phyloP scores from a whole-genome alignment of 1,140 invertebrate species.

The Cydia pomonella region DNA sequence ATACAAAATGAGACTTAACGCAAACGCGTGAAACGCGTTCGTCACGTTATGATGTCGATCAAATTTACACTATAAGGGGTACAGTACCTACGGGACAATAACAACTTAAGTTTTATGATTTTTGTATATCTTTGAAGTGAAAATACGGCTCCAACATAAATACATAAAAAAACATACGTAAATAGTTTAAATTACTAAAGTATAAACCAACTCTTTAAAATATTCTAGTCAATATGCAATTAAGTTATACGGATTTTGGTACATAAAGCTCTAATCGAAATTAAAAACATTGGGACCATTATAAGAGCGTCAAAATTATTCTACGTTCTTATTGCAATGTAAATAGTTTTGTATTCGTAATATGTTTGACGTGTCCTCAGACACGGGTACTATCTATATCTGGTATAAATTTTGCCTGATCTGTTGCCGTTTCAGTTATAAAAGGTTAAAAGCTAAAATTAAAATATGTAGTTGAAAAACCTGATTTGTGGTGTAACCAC shows the following conservation, averaged over 20 bases:
- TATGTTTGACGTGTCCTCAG: conserved; percentile 1
- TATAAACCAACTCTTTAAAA: conserved; percentile 27
- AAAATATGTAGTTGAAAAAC: background rate
- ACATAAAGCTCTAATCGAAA: conserved; percentile 31
- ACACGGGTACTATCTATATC: background rate
- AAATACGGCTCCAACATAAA: background rate
- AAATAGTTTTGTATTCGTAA: conserved; percentile 17
- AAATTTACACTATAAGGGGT: too few relatives aligned
- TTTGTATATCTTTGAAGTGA: background rate
- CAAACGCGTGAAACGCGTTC: too few relatives aligned
- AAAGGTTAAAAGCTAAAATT: background rate
- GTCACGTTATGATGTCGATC: too few relatives aligned
- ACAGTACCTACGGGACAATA: too few relatives aligned
- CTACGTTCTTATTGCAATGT: conserved; percentile 26
- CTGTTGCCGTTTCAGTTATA: background rate
- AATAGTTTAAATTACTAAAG: conserved; percentile 10
- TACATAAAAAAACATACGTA: conserved; percentile 2
- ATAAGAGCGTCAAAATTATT: conserved; percentile 36
- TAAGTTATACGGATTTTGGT: conserved; percentile 32
- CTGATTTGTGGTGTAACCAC: conserved; percentile 6
- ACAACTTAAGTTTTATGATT: background rate
- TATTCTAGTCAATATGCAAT: conserved; percentile 37
- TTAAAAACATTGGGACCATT: conserved; percentile 41
- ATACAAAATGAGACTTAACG: too few relatives aligned
- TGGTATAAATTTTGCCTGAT: background rate